A percentile compares a stretch with the other conserved stretches of the same genome.
These are phyloP conservation scores for Dipodomys spectabilis DNA, from an alignment of 2,113 vertebrate genomes.

Conservation along the genomic window DNA sequence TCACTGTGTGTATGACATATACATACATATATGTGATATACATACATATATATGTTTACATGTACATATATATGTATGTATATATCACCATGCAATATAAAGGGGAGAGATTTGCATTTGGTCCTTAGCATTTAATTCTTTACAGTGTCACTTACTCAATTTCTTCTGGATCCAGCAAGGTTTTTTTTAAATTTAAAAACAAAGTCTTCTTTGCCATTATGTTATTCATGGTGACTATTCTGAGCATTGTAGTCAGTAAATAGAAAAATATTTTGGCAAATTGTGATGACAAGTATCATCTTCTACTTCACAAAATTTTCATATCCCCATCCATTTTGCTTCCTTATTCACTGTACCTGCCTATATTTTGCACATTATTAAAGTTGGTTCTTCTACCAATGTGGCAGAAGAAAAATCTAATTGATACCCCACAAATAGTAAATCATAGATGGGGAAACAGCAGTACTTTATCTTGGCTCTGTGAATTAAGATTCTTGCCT, in stretches of 20 bases:
- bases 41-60: background rate
- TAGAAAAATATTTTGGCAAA: background rate
- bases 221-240: background rate
- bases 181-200: background rate
- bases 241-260: background rate
- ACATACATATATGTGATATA: no score
- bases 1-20: no score
- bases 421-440: background rate
- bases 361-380: background rate
- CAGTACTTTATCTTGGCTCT: background rate
- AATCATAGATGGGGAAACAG: background rate
- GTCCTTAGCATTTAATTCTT: background rate
- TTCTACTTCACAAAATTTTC: background rate
- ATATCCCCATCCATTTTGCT: background rate
- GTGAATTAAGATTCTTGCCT: background rate
- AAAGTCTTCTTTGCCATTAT: background rate
- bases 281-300: background rate
- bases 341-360: background rate
- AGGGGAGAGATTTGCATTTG: background rate
- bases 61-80: background rate
- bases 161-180: background rate
- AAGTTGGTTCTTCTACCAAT: conserved; percentile 17
- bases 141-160: background rate
- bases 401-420: background rate
- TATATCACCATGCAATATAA: background rate